Evolutionary conservation across 1,140 invertebrate species (phyloP), one percentile per base, ranked within the genome.

Genomic region (Macrotrachela quadricornifera): DNA sequence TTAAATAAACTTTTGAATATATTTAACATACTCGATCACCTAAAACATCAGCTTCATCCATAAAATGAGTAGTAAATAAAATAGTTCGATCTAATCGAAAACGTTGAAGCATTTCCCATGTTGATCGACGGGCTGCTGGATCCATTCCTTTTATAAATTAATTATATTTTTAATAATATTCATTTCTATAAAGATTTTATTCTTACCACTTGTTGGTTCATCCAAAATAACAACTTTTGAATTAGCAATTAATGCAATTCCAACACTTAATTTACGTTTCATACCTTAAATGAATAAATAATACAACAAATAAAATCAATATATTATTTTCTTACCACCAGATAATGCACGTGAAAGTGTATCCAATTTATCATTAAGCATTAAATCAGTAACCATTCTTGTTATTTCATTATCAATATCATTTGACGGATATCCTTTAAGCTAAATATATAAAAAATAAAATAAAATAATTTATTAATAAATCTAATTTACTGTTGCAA

Each of bases 261-360:
- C 83, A 42, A 88, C 81, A 37, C 78, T 83, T 0, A 91, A 67
- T 60, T 85, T 85, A 37, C 85, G 68, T 64, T 85, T 83, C 71
- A 86, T 83, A 1, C 85, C 85, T 10, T 82, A 82, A 44, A n/a
- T n/a, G n/a, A n/a, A n/a, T n/a, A n/a, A n/a, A n/a, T n/a, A n/a
- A n/a, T n/a, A n/a, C n/a, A n/a, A n/a, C n/a, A n/a, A n/a, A n/a
- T n/a, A n/a, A n/a, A n/a, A n/a, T n/a, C n/a, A n/a, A n/a, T n/a
- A n/a, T n/a, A n/a, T n/a, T n/a, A n/a, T n/a, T n/a, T n/a, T n/a
- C n/a, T 30, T 30, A 30, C 21, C 21, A 4, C 21, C 21, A 30
- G 21, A 30, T 4, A 30, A 8, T 4, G 21, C 21, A 30, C 3
- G 8, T 2, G 21, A 30, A 30, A 30, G 21, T 30, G 21, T 30